Conservation (phyloP, 1,140 invertebrate species). For the Tetraneura akinire region DNA sequence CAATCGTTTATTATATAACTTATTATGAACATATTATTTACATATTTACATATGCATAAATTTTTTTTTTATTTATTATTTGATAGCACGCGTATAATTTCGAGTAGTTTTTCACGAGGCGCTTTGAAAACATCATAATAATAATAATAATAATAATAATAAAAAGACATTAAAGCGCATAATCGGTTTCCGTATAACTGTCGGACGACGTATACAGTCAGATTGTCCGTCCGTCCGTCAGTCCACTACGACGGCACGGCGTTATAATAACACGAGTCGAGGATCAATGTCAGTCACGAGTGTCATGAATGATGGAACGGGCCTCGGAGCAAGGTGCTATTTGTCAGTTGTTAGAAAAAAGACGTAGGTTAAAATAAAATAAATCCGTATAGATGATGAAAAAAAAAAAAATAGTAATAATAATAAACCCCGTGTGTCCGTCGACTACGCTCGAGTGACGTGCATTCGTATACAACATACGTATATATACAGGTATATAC, state of each 20-base stretch:
- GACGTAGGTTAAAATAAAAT: conserved; percentile 15
- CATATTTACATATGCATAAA: neutral
- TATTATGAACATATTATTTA: no score
- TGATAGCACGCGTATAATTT: no score
- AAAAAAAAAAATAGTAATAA: conserved; percentile 29
- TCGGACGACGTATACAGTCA: neutral
- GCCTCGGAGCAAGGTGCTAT: conserved; percentile 47
- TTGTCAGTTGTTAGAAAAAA: conserved; percentile 39
- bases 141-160: no score
- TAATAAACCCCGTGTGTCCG: conserved; percentile 23
- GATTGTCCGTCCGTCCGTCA: neutral
- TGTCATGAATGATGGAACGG: conserved; percentile 47
- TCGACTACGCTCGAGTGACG: neutral
- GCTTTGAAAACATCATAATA: no score
- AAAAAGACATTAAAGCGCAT: conserved; percentile 2
- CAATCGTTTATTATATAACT: no score
- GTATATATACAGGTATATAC: neutral
- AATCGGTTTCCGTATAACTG: conserved; percentile 31
- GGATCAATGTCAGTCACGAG: conserved; percentile 47
- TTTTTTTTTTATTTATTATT: neutral
- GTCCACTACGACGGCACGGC: neutral
- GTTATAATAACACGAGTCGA: conserved; percentile 49
- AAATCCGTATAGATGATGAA: neutral
- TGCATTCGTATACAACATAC: neutral
- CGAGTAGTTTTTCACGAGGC: neutral